Evolutionary conservation across 2,113 vertebrate genomes (phyloP), one percentile per base, ranked within the genome.

Genomic region (Pachyramphus minor): DNA sequence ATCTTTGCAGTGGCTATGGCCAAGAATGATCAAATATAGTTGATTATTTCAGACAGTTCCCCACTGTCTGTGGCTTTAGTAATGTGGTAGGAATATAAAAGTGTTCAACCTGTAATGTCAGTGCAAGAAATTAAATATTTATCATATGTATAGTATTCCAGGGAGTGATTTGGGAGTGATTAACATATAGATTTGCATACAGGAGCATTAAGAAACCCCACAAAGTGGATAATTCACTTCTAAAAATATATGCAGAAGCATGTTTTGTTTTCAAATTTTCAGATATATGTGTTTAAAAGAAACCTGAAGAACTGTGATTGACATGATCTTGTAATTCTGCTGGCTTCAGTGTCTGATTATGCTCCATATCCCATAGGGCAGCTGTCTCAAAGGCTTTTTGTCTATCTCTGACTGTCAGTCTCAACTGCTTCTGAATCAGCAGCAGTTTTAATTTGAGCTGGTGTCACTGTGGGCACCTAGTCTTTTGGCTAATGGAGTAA

Each of bases 41-140:
- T 60, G 58, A 75, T 86, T 77, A 66, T 69, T 92, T 89, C 35
- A 53, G 68, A 39, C 33, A 77, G 25, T 79, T 74, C 37, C 64
- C 19, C 39, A 30, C 21, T 53, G 31, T 62, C 81, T 0, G 0
- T 80, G 64, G 27, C 37, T 90, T 90, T 78, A 81, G 41, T 82
- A 75, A 84, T 66, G 41, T 90, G n/a, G 19, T 45, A 69, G 28
- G 23, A 90, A 67, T 76, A 42, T 52, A 49, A 18, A 82, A 75
- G 45, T 58, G 5, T 78, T 89, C 56, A 90, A 89, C 47, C 72
- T 89, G 47, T 56, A 92, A 41, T 81, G 47, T 84, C 56, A 92
- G 12, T 63, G n/a, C 52, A 87, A 90, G 45, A 42, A 90, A 90
- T 95, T 72, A 93, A 96, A 50, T 93, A 92, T 94, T 94, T 96